These are phyloP conservation scores for Paguma larvata DNA, from an alignment of 2,797 vertebrate species.

Conservation along the genomic window DNA sequence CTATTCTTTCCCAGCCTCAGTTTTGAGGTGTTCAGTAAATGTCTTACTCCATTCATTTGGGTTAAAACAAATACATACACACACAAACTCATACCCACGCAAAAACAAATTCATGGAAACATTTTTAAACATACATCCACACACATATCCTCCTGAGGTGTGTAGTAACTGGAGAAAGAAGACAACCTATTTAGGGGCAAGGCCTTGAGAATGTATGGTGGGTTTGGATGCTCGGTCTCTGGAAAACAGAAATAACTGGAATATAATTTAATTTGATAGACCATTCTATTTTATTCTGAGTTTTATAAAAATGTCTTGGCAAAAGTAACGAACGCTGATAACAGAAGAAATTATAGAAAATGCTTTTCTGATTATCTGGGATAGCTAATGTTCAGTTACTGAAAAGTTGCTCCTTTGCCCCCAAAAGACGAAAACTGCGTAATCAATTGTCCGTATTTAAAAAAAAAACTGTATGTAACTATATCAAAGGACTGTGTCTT, in stretches of 20 bases:
- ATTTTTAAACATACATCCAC: accelerated
- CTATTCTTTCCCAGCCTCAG: not conserved
- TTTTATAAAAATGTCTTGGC: conserved; percentile 16
- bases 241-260: not conserved
- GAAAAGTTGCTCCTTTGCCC: not conserved
- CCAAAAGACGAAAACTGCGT: not conserved
- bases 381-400: not conserved
- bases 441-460: not conserved
- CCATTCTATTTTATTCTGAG: not conserved
- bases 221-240: not conserved
- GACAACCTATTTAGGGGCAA: not conserved
- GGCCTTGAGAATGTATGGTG: not conserved
- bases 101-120: not conserved
- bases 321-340: not conserved
- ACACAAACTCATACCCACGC: not conserved
- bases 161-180: not conserved
- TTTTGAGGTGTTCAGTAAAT: not conserved
- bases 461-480: not conserved
- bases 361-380: not conserved
- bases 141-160: not conserved
- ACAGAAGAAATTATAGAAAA: not conserved
- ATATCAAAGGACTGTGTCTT: not conserved
- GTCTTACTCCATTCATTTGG: not conserved
- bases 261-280: not conserved
- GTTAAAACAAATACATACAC: not conserved